Base-by-base conservation (phyloP, 2,797 vertebrate genomes). In the Myoxocephalus aenaeus region DNA sequence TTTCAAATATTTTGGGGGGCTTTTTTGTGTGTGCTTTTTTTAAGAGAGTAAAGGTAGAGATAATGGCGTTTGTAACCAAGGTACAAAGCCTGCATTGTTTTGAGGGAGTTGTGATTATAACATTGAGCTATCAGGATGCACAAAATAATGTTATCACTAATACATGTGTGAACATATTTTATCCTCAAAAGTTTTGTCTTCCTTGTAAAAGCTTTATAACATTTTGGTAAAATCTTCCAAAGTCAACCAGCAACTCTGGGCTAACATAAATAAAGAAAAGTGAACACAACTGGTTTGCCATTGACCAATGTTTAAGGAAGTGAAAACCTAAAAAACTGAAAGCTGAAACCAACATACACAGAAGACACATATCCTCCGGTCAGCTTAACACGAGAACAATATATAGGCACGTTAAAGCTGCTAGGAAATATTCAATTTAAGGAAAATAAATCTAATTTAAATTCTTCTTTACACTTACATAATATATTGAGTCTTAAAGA, bases 1-100 rank as follows among this genome's bases (percentile, higher is more conserved):
- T 0, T 32, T 18, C 0, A 32, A 0, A 10, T 61, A 48, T 48
- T 20, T 46, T 46, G 5, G 44, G 6, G 14, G 42, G 5, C 5
- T 64, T 12, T 27, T 9, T 44, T 64, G 22, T 27, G 25, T 2
- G 32, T 13, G 17, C n/a, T 64, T 38, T 7, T 7, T 3, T n/a
- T 9, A 27, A 54, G 14, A 32, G 11, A 14, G 22, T 54, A 57
- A 32, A 18, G 7, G 32, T 32, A 59, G 58, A 38, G 20, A 20
- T 20, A 17, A 17, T 5, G 42, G 42, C 13, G 14, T 17, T 15
- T 44, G 14, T 44, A 44, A 42, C 13, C 15, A 18, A 29, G 15
- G 27, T 20, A 58, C 18, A 58, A 18, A n/a, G 57, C 29, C 17
- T 1, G 25, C 7, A 27, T 25, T 13, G n/a, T 13, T 53, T 53